phyloP scores from a whole-genome alignment of 1,140 invertebrate species.

The Drosophila bocki region DNA sequence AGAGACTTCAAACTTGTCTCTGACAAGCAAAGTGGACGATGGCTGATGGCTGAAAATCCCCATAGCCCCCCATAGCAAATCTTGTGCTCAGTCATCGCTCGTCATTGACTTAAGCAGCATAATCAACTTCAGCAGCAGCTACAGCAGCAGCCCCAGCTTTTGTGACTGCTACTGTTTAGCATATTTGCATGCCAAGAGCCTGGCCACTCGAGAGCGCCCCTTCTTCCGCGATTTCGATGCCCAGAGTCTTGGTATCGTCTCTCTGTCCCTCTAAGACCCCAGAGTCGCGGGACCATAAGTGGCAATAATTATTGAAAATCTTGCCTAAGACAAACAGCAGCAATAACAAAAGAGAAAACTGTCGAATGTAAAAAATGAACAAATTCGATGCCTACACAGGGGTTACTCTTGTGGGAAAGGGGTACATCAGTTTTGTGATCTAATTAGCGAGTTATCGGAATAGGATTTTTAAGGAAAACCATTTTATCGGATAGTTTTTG shows the following conservation, averaged over 20 bases:
- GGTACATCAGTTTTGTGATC: slow-evolving; percentile 4
- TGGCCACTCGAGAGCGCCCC: slow-evolving; percentile 65
- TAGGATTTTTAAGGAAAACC: background rate
- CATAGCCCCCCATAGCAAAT: slow-evolving; percentile 49
- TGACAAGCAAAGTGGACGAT: slow-evolving; percentile 55
- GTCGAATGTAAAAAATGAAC: slow-evolving; percentile 9
- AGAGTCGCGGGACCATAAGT: slow-evolving; percentile 63
- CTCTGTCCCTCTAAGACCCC: slow-evolving; percentile 33
- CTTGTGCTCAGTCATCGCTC: slow-evolving; percentile 74
- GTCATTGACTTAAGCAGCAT: slow-evolving; percentile 82
- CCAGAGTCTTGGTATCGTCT: background rate
- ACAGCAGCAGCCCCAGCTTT: slow-evolving; percentile 44
- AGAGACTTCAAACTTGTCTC: slow-evolving; percentile 77
- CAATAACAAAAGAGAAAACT: slow-evolving; percentile 64
- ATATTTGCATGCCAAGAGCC: slow-evolving; percentile 83
- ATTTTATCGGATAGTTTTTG: too few species aligned
- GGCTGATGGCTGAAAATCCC: slow-evolving; percentile 43
- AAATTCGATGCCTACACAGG: slow-evolving; percentile 19
- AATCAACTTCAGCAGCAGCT: slow-evolving; percentile 73
- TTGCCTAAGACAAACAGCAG: slow-evolving; percentile 76
- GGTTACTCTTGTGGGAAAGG: slow-evolving; percentile 2
- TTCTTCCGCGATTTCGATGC: slow-evolving; percentile 6
- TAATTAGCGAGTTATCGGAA: background rate
- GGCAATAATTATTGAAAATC: slow-evolving; percentile 85
- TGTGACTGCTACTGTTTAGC: slow-evolving; percentile 80